A percentile compares a stretch with the other conserved stretches of the same genome.
Conservation (phyloP, 30 jellyfish, hydroid and myxozoan species). For the Aurelia coerulea region DNA sequence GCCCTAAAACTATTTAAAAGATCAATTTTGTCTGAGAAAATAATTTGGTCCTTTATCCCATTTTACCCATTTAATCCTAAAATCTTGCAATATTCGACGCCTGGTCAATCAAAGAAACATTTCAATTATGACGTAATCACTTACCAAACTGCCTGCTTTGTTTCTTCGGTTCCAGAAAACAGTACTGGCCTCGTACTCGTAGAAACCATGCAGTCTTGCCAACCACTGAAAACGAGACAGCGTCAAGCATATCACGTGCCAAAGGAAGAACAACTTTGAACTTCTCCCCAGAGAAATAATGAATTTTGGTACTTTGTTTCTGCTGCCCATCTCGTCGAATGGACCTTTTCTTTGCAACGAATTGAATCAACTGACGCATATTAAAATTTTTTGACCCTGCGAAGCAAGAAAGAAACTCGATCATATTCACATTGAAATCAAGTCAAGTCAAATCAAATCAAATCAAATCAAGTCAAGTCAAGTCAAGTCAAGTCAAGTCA, state of each 20-base stretch:
- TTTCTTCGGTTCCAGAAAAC: slow-evolving; percentile 42
- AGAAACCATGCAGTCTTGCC: slow-evolving; percentile 50
- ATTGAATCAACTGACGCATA: neutral
- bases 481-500: no score
- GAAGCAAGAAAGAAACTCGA: neutral
- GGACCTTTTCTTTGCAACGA: neutral
- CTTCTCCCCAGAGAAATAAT: slow-evolving; percentile 42
- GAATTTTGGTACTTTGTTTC: slow-evolving; percentile 24
- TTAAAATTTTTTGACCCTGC: neutral
- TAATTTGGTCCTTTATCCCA: no score
- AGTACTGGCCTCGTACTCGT: slow-evolving; percentile 41
- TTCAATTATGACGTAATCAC: neutral
- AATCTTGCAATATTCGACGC: no score
- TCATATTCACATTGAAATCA: no score
- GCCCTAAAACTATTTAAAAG: no score
- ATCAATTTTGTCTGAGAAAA: no score
- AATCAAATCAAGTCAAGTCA: no score
- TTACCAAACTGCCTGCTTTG: slow-evolving; percentile 54
- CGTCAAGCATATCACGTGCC: slow-evolving; percentile 40
- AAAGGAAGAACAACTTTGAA: slow-evolving; percentile 27
- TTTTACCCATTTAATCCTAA: no score
- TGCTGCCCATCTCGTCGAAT: neutral
- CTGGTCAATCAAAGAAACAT: no score
- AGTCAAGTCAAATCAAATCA: no score
- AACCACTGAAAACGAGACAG: slow-evolving; percentile 28